Percentiles rank a stretch among this genome's conserved stretches.
Evolutionary conservation across 2,797 vertebrate genomes (phyloP).

Genomic region (Neopelma chrysocephalum): DNA sequence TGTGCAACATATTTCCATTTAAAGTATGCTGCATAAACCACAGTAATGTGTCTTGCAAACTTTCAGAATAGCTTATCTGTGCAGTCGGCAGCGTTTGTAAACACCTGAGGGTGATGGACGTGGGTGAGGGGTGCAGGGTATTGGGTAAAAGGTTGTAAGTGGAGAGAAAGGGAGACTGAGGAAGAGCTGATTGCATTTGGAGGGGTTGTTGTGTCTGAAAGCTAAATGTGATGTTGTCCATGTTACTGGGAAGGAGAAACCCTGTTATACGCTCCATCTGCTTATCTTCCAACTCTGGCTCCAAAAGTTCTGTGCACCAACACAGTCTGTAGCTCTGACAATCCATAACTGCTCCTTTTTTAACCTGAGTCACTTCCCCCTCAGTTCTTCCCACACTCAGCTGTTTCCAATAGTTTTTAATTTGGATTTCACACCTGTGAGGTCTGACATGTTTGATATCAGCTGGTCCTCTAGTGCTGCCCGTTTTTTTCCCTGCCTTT

Average conservation of each 20-base stretch:
- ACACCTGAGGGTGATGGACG: neutral
- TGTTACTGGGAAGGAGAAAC: neutral
- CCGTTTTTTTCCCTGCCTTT: fast-evolving
- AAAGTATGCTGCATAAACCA: neutral
- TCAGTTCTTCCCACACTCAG: neutral
- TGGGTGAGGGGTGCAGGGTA: fast-evolving
- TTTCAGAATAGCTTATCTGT: neutral
- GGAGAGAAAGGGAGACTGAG: neutral
- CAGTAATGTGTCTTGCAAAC: neutral
- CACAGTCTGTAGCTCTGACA: fast-evolving
- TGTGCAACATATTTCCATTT: neutral
- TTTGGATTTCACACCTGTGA: neutral
- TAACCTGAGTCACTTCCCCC: neutral
- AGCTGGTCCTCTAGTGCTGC: neutral
- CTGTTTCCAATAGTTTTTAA: neutral
- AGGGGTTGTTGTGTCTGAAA: neutral
- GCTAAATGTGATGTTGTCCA: neutral
- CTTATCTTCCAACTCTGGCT: neutral
- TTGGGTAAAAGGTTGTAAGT: neutral
- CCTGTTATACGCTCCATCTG: neutral
- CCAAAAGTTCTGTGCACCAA: neutral
- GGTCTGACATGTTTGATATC: neutral
- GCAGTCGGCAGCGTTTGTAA: neutral
- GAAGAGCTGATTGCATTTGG: neutral
- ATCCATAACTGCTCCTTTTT: fast-evolving